These are phyloP conservation scores for Sylvia atricapilla DNA, from an alignment of 2,113 vertebrate genomes.

Conservation along the genomic window DNA sequence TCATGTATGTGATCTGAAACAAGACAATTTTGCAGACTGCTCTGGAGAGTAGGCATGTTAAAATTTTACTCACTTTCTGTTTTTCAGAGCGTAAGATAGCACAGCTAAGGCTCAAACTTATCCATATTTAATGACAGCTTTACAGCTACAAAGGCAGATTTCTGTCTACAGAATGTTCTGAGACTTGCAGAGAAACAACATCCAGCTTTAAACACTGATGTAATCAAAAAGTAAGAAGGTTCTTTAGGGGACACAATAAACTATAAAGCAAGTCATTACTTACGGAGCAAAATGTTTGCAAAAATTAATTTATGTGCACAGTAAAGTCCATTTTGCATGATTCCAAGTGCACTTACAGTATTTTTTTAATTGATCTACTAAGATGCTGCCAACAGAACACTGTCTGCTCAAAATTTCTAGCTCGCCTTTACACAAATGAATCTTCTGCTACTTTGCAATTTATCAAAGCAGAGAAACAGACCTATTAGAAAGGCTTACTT, in stretches of 20 bases:
- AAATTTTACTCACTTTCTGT: neutral
- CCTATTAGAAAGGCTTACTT: neutral
- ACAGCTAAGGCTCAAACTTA: neutral
- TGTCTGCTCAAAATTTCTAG: neutral
- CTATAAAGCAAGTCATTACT: neutral
- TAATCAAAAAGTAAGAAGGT: neutral
- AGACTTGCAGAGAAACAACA: neutral
- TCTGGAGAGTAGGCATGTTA: neutral
- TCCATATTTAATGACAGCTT: neutral
- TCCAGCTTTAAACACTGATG: neutral
- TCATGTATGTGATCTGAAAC: neutral
- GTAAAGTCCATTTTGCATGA: neutral
- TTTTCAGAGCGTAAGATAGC: neutral
- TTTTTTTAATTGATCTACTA: neutral
- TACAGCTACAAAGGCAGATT: neutral
- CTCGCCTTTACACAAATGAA: neutral
- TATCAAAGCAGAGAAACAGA: neutral
- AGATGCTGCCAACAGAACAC: neutral
- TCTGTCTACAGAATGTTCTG: neutral
- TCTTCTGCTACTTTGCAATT: neutral
- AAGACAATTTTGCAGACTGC: neutral
- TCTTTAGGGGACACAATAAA: neutral
- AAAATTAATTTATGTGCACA: neutral
- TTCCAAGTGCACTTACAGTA: neutral
- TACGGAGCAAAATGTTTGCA: neutral